These are phyloP conservation scores for Cyanoderma ruficeps DNA, from an alignment of 2,113 vertebrate genomes.

Conservation along the genomic window DNA sequence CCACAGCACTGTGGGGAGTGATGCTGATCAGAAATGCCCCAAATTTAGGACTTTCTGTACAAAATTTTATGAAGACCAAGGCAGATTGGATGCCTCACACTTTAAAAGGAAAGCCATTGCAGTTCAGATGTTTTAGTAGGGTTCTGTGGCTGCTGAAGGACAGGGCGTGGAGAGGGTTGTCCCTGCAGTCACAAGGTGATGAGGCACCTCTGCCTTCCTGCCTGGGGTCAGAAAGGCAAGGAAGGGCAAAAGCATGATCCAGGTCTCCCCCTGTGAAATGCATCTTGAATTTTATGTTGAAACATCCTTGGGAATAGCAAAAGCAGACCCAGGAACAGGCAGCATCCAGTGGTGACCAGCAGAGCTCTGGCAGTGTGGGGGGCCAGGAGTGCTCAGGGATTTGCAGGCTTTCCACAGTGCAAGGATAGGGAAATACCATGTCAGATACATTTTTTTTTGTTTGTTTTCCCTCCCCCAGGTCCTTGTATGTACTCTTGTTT, in stretches of 20 bases:
- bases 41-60: not conserved
- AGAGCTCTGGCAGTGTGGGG: not conserved
- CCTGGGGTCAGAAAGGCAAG: too few species aligned
- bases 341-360: not conserved
- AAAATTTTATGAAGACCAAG: not conserved
- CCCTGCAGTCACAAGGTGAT: too few species aligned
- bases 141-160: not conserved
- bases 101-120: not conserved
- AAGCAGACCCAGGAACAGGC: not conserved
- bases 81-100: not conserved
- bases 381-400: not conserved
- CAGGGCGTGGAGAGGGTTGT: too few species aligned
- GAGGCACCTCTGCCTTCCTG: too few species aligned
- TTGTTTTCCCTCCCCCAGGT: not conserved
- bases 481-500: not conserved
- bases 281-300: not conserved
- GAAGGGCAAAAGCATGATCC: not conserved
- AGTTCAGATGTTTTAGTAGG: not conserved
- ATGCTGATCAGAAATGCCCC: rapidly evolving
- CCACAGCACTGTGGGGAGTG: rapidly evolving
- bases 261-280: not conserved
- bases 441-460: not conserved
- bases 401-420: not conserved
- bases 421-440: not conserved
- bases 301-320: not conserved